Conservation (phyloP, 2,888 invertebrate species). For the Caenorhabditis sulstoni region DNA sequence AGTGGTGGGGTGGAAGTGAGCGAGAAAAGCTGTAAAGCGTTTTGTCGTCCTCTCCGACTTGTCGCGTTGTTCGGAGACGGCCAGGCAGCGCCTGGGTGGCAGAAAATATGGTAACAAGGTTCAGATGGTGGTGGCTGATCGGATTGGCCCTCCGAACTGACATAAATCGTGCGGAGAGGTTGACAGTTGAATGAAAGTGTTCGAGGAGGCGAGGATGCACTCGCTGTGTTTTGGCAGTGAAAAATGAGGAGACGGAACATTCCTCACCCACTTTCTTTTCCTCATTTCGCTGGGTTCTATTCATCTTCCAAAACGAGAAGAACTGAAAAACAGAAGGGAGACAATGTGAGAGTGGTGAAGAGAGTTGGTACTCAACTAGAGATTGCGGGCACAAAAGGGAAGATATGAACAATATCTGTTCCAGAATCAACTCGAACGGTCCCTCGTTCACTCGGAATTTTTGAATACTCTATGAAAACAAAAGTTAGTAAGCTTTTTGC, state of each 20-base stretch:
- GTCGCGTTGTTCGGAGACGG: slow-evolving; percentile 31
- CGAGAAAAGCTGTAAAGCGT: slow-evolving; percentile 53
- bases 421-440: too few species aligned
- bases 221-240: slow-evolving; percentile 47
- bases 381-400: too few species aligned
- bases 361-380: too few species aligned
- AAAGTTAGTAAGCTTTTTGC: too few species aligned
- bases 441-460: too few species aligned
- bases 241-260: slow-evolving; percentile 30
- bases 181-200: slow-evolving; percentile 62
- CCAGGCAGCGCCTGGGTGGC: slow-evolving; percentile 41
- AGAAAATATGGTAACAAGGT: slow-evolving; percentile 65
- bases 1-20: slow-evolving; percentile 18
- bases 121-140: slow-evolving; percentile 59
- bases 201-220: slow-evolving; percentile 40
- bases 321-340: not conserved
- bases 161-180: slow-evolving; percentile 58
- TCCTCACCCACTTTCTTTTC: slow-evolving; percentile 2
- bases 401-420: too few species aligned
- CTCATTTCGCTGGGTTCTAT: slow-evolving; percentile 2
- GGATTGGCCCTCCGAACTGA: slow-evolving; percentile 49
- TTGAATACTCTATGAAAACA: too few species aligned
- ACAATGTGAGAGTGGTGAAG: not conserved
- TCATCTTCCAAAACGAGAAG: not conserved
- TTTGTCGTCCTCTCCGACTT: slow-evolving; percentile 18